Percentiles rank a stretch among this genome's conserved stretches.
These are phyloP conservation scores for Odobenus rosmarus DNA, from an alignment of 2,113 vertebrate genomes.

Conservation along the genomic window DNA sequence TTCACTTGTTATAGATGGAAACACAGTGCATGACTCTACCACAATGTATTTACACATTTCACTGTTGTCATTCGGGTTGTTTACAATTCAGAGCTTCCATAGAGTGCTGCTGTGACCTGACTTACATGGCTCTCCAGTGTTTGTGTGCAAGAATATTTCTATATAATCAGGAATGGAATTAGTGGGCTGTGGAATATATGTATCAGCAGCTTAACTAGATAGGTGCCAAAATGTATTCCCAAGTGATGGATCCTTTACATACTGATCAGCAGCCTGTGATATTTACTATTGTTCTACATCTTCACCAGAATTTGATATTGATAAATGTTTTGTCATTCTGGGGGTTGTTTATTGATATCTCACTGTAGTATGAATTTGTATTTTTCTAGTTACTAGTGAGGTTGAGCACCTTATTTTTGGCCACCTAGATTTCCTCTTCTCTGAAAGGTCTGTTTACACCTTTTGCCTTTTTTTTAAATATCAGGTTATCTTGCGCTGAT, in stretches of 20 bases:
- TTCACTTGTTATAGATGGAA: neutral
- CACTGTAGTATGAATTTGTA: neutral
- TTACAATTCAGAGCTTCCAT: neutral
- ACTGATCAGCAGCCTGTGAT: neutral
- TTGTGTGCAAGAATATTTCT: neutral
- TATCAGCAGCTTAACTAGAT: neutral
- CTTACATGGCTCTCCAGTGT: neutral
- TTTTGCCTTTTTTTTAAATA: neutral
- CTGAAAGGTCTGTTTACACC: neutral
- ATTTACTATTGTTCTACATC: neutral
- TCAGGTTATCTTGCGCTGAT: neutral
- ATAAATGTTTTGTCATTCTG: neutral
- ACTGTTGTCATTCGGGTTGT: neutral
- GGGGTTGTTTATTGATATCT: neutral
- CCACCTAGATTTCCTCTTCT: neutral
- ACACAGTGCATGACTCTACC: neutral
- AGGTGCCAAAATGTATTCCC: neutral
- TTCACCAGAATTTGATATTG: neutral
- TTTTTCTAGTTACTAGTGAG: conserved; percentile 45
- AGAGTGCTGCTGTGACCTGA: neutral
- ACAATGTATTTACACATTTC: neutral
- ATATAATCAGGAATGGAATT: neutral
- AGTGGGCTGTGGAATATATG: neutral
- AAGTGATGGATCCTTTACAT: neutral
- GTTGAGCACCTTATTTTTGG: neutral